Percentiles rank a stretch among this genome's conserved stretches.
These are phyloP conservation scores for Tetragonisca angustula DNA, from an alignment of 2,888 invertebrate genomes.

Conservation along the genomic window DNA sequence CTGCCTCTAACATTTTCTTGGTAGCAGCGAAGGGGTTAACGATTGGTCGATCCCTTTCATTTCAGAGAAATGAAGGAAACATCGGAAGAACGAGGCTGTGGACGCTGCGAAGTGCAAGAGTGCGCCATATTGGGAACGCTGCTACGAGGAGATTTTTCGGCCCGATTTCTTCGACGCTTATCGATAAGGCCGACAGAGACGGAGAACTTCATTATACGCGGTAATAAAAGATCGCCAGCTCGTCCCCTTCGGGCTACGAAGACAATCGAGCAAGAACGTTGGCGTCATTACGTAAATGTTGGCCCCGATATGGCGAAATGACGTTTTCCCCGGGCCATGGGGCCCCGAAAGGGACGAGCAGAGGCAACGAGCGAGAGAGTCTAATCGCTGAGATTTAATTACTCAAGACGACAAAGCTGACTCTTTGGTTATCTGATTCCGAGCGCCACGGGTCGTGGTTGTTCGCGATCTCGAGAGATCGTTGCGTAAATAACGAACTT, in stretches of 20 bases:
- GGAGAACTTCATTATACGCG: slow-evolving; percentile 37
- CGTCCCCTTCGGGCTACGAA: slow-evolving; percentile 11
- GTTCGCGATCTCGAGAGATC: slow-evolving; percentile 5
- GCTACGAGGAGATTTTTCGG: slow-evolving; percentile 30
- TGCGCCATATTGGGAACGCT: slow-evolving; percentile 45
- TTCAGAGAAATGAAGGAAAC: slow-evolving; percentile 17
- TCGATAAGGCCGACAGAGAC: slow-evolving; percentile 29
- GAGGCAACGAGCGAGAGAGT: background rate
- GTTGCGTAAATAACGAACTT: background rate
- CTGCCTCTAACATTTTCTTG: slow-evolving; percentile 32
- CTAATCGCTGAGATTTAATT: slow-evolving; percentile 34
- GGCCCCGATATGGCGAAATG: background rate
- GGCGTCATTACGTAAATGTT: slow-evolving; percentile 35
- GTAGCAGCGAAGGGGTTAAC: slow-evolving; percentile 37
- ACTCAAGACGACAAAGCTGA: background rate
- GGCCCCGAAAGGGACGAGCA: background rate
- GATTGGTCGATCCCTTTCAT: slow-evolving; percentile 36
- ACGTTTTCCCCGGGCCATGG: background rate
- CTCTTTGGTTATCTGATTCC: slow-evolving; percentile 9
- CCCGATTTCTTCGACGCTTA: slow-evolving; percentile 54
- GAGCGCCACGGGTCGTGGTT: background rate
- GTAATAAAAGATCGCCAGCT: slow-evolving; percentile 41
- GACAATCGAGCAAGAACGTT: slow-evolving; percentile 14
- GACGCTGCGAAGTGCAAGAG: background rate
- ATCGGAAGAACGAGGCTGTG: background rate